phyloP scores from a whole-genome alignment of 2,888 invertebrate species.

The Stenurella melanura region DNA sequence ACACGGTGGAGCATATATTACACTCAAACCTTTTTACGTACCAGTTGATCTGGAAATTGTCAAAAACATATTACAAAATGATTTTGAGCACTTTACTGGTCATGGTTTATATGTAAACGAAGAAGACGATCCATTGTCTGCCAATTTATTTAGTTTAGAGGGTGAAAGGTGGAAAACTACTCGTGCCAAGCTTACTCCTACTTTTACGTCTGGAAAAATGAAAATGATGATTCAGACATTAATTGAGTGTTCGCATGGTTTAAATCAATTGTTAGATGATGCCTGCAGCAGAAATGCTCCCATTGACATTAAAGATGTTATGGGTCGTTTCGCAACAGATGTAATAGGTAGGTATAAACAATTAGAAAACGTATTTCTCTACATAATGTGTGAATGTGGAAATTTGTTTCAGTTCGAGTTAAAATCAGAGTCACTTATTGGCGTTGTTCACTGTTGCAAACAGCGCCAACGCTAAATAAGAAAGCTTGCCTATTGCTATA shows the following conservation, averaged over 20 bases:
- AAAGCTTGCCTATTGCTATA: too few species aligned
- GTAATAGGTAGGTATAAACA: constrained; percentile 71
- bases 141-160: constrained; percentile 58
- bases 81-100: constrained; percentile 69
- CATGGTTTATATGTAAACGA: constrained; percentile 54
- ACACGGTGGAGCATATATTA: constrained; percentile 62
- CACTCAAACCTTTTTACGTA: constrained; percentile 65
- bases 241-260: constrained; percentile 60
- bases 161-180: constrained; percentile 70
- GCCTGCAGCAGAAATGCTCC: constrained; percentile 52
- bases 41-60: constrained; percentile 56
- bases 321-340: constrained; percentile 76
- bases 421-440: too few species aligned
- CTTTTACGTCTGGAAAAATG: constrained; percentile 69
- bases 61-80: constrained; percentile 75
- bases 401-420: too few species aligned
- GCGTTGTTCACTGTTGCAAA: too few species aligned
- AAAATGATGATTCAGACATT: constrained; percentile 66
- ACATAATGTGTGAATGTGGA: too few species aligned
- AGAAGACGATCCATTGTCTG: constrained; percentile 63
- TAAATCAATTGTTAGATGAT: constrained; percentile 58
- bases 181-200: constrained; percentile 69
- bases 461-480: too few species aligned
- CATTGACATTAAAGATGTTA: constrained; percentile 68
- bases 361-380: too few species aligned